Evolutionary conservation across 1,140 invertebrate genomes (phyloP).

Genomic region (Drosophila pectinifera): DNA sequence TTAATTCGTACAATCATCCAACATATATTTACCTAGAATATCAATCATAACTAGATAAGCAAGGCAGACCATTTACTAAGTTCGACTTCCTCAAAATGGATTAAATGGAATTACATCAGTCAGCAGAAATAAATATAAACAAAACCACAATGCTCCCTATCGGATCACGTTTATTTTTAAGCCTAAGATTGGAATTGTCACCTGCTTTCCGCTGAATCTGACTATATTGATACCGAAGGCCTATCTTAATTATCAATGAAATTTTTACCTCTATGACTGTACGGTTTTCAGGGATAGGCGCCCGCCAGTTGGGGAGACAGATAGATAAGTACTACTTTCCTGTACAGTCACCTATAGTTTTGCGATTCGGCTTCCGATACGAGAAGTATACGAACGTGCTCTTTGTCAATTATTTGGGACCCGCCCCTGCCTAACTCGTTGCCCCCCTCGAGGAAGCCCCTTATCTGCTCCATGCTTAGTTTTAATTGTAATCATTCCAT

Average conservation of each 20-base stretch:
- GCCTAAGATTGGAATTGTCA: neutral
- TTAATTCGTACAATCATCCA: neutral
- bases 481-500: conserved; percentile 50
- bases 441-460: conserved; percentile 7
- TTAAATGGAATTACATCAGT: conserved; percentile 6
- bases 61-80: neutral
- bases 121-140: neutral
- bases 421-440: neutral
- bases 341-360: conserved; percentile 18
- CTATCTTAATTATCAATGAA: conserved; percentile 11
- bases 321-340: conserved; percentile 12
- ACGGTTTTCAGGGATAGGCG: neutral
- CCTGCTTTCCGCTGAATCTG: conserved; percentile 15
- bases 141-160: neutral
- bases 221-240: neutral
- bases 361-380: conserved; percentile 25
- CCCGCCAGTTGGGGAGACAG: neutral
- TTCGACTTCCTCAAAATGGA: neutral
- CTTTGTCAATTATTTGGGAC: conserved; percentile 24
- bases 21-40: no score
- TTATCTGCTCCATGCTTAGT: conserved; percentile 26
- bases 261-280: conserved; percentile 10
- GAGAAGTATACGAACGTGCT: conserved; percentile 20
- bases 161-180: conserved; percentile 11
- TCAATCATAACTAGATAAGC: conserved; percentile 1